A percentile compares a stretch with the other conserved stretches of the same genome.
These are phyloP conservation scores for Clytia hemisphaerica DNA, from an alignment of 30 jellyfish, hydroid and myxozoan species.

Conservation along the genomic window DNA sequence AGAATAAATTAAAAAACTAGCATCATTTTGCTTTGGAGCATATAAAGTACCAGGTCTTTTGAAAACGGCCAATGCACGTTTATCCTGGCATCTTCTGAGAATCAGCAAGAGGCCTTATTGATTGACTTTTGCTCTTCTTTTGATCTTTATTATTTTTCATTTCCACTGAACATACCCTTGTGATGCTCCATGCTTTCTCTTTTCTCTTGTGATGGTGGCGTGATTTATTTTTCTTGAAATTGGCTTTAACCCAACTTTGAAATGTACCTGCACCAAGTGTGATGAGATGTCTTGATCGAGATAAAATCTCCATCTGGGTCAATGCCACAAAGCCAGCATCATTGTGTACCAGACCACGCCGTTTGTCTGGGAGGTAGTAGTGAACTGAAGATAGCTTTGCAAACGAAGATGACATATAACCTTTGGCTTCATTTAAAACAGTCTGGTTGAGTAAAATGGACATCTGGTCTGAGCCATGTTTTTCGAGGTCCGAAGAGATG, in stretches of 20 bases:
- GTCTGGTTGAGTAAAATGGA: conserved; percentile 27
- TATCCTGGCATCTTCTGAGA: too few relatives aligned
- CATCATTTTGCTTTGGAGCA: too few relatives aligned
- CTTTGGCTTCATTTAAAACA: conserved; percentile 17
- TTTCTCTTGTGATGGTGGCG: not conserved
- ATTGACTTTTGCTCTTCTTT: too few relatives aligned
- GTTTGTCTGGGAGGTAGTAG: conserved; percentile 40
- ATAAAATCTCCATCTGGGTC: conserved; percentile 52
- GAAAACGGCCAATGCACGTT: too few relatives aligned
- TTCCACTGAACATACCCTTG: conserved; percentile 72
- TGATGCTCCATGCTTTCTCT: conserved; percentile 56
- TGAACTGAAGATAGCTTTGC: conserved; percentile 35
- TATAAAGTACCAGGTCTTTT: too few relatives aligned
- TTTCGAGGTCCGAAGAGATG: conserved; percentile 64
- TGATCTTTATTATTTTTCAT: too few relatives aligned
- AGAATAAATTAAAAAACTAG: too few relatives aligned
- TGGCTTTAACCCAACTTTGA: conserved; percentile 83
- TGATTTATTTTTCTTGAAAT: conserved; percentile 42
- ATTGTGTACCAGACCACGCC: conserved; percentile 63
- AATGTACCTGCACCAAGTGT: conserved; percentile 95
- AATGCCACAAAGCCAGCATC: conserved; percentile 96
- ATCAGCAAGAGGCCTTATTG: too few relatives aligned
- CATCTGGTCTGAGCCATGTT: conserved; percentile 83
- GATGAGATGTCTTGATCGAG: conserved; percentile 61
- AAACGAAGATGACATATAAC: not conserved